Evolutionary conservation across 2,888 invertebrate species (phyloP).

Genomic region (Drosophila lacicola): DNA sequence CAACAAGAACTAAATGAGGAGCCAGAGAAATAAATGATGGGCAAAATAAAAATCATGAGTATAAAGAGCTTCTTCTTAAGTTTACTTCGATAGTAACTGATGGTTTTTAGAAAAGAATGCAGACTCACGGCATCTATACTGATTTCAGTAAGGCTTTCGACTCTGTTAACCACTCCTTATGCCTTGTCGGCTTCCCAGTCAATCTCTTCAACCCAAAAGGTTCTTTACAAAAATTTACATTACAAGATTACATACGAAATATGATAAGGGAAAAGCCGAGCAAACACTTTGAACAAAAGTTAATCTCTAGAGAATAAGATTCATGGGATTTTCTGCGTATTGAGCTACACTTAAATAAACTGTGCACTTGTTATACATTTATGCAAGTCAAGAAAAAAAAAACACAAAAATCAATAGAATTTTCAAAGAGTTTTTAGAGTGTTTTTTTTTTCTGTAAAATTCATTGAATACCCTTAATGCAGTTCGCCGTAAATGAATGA

Average conservation of each 20-base stretch:
- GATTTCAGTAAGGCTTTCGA: too few relatives aligned
- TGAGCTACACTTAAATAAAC: background rate
- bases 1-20: background rate
- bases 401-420: too few relatives aligned
- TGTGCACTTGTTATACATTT: background rate
- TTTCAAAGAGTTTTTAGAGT: background rate
- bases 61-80: background rate
- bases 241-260: background rate
- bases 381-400: background rate
- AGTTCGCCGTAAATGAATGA: slow-evolving; percentile 13
- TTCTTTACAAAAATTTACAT: too few relatives aligned
- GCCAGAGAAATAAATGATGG: background rate
- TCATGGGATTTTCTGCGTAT: background rate
- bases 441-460: background rate
- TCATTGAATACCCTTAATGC: slow-evolving; percentile 2
- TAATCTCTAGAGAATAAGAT: background rate
- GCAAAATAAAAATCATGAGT: background rate
- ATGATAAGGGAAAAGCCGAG: background rate
- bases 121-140: too few relatives aligned
- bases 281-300: background rate
- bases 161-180: too few relatives aligned
- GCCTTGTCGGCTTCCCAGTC: too few relatives aligned
- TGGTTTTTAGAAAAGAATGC: too few relatives aligned
- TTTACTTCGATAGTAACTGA: too few relatives aligned
- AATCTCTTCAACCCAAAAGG: too few relatives aligned